These are phyloP conservation scores for Lethocerus indicus DNA, from an alignment of 1,140 invertebrate genomes.

Conservation along the genomic window DNA sequence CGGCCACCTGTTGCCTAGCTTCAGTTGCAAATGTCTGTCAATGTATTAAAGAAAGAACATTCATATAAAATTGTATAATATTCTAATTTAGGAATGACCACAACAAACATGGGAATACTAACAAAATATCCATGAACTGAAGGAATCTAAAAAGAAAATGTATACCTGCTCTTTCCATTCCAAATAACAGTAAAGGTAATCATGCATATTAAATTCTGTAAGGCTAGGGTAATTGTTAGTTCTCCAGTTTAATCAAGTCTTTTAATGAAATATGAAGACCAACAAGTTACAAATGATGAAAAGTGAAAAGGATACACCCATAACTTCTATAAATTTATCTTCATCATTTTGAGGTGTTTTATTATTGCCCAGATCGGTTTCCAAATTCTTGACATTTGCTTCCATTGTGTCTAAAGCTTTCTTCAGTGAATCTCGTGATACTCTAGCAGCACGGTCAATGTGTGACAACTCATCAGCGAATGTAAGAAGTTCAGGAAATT, in stretches of 20 bases:
- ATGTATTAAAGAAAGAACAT: conserved; percentile 21
- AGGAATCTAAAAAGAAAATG: no score
- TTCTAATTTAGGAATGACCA: no score
- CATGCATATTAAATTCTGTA: no score
- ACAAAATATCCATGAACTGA: no score
- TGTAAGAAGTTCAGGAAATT: conserved; percentile 66
- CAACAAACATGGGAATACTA: no score
- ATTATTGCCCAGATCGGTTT: conserved; percentile 72
- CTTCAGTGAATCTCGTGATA: conserved; percentile 72
- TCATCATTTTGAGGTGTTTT: conserved; percentile 55
- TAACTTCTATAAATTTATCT: conserved; percentile 67
- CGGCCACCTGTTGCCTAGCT: conserved; percentile 68
- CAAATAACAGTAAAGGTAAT: no score
- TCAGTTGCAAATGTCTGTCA: conserved; percentile 51
- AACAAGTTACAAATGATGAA: neutral
- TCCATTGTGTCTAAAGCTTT: conserved; percentile 78
- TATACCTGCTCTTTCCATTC: no score
- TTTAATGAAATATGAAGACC: neutral
- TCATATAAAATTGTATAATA: no score
- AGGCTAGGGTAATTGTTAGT: no score
- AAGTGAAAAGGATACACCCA: conserved; percentile 48
- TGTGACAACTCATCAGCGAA: conserved; percentile 81
- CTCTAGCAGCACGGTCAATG: conserved; percentile 60
- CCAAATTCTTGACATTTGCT: conserved; percentile 62
- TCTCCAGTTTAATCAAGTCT: no score